Base-by-base conservation (phyloP, 2,888 invertebrate species). In the Helobdella robusta region DNA sequence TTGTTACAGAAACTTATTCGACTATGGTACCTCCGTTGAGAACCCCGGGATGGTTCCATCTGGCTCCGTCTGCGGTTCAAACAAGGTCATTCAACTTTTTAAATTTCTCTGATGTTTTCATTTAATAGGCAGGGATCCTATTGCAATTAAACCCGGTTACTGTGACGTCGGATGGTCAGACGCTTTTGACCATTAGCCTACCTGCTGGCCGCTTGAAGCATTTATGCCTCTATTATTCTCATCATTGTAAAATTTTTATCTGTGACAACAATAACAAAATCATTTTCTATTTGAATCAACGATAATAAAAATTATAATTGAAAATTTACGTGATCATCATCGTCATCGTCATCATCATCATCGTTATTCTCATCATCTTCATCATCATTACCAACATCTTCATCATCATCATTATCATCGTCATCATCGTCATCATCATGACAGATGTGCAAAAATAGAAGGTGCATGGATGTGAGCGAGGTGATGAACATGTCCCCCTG, bases 51-150 rank as follows among this genome's bases (percentile, higher is more conserved):
- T 48, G 30, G 48, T 50, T 11, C 62, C 62, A 6, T 32, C 18
- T 50, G 62, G 62, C 18, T 23, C 62, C 15, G 20, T 34, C 1
- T 62, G 62, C 25, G 62, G 62, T n/a, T 3, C 28, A 5, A 50
- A 44, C 11, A 62, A 40, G 62, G 62, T 62, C n/a, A 32, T 44
- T 30, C 34, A n/a, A 34, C 8, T 20, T n/a, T 15, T 52, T n/a
- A 11, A n/a, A 15, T 52, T 15, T n/a, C 44, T 15, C n/a, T 23
- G 25, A 56, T 30, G 25, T n/a, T 30, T n/a, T n/a, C n/a, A n/a
- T n/a, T n/a, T n/a, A n/a, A n/a, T n/a, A n/a, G n/a, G n/a, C n/a
- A n/a, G n/a, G n/a, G n/a, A n/a, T n/a, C n/a, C n/a, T n/a, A n/a
- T n/a, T n/a, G n/a, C n/a, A n/a, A n/a, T n/a, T n/a, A n/a, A n/a